Base-by-base conservation (phyloP, 30 jellyfish, hydroid and myxozoan species). In the Nemopilema nomurai region DNA sequence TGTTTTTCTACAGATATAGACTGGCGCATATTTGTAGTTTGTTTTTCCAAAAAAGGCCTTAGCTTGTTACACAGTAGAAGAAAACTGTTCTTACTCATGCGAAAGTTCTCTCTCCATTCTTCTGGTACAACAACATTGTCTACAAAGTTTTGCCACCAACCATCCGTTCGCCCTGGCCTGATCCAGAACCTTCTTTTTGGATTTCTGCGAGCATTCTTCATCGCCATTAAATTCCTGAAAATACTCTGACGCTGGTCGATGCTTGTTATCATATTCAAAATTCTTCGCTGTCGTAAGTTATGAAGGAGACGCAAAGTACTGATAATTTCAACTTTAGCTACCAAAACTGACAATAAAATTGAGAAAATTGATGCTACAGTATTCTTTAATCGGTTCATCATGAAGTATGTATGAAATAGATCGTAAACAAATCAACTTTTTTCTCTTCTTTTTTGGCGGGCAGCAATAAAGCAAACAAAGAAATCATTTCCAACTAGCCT, bases 71-170 rank as follows among this genome's bases (percentile, higher is more conserved):
- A 64, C 89, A 85, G 70, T 20, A 28, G 33, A 28, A 20, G 57
- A 67, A 81, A 41, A 51, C 77, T 31, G 32, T 81, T 69, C 83
- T 49, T 30, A n/a, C 83, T 64, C 90, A 67, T 81, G 71, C 74
- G 82, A 81, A 81, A 79, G 71, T 66, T 81, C 32, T 81, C 82
- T 33, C 31, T 30, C 90, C 90, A 81, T 27, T 81, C 90, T 29
- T 69, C 82, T 24, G 83, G 83, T n/a, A 67, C 64, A 68, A 81
- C 75, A 22, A 67, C 63, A 19, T 83, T 33, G 57, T 32, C 62
- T 51, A 23, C 65, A 83, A 69, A 71, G 78, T 83, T 83, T 27
- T 50, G 26, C 91, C 86, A 71, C 86, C 91, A 70, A 41, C 52
- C 86, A 29, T 29, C 53, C 31, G 86, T 33, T 33, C 86, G 52